Percentiles rank a stretch among this genome's conserved stretches.
Evolutionary conservation across 2,888 invertebrate species (phyloP).

Genomic region (Pegoplata infirma): DNA sequence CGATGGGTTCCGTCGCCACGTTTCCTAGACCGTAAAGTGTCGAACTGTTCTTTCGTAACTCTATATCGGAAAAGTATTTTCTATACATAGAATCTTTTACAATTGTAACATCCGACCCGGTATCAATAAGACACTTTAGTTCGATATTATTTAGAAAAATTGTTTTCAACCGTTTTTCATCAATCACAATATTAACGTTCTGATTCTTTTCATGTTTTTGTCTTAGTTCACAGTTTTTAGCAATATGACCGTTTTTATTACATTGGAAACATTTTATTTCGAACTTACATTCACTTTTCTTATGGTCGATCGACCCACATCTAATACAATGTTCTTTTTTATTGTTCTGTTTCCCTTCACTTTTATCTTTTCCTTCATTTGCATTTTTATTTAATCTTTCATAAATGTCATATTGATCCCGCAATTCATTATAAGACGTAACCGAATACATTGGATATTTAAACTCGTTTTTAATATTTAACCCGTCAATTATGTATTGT

Average conservation of each 20-base stretch:
- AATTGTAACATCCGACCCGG: slow-evolving; percentile 33
- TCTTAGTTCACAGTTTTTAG: slow-evolving; percentile 24
- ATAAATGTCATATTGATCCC: background rate
- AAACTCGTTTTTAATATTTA: slow-evolving; percentile 1
- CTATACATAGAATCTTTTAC: slow-evolving; percentile 25
- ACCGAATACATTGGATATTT: background rate
- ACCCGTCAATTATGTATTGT: slow-evolving; percentile 25
- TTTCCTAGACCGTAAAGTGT: slow-evolving; percentile 33
- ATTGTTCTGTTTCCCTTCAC: background rate
- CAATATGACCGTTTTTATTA: slow-evolving; percentile 51
- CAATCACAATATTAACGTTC: slow-evolving; percentile 28
- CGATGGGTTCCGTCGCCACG: background rate
- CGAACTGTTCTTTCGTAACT: slow-evolving; percentile 8
- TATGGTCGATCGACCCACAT: slow-evolving; percentile 51
- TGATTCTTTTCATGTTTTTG: slow-evolving; percentile 1
- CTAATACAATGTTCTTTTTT: slow-evolving; percentile 1
- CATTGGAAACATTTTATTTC: slow-evolving; percentile 58
- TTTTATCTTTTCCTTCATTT: background rate
- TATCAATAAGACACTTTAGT: slow-evolving; percentile 30
- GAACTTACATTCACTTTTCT: slow-evolving; percentile 46
- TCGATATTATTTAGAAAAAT: slow-evolving; percentile 16
- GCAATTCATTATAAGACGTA: slow-evolving; percentile 5
- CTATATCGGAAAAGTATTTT: slow-evolving; percentile 27
- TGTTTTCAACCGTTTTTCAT: slow-evolving; percentile 23
- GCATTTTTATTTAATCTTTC: background rate